A percentile compares a stretch with the other conserved stretches of the same genome.
Evolutionary conservation across 1,140 invertebrate species (phyloP).

Genomic region (Zaprionus ghesquierei): DNA sequence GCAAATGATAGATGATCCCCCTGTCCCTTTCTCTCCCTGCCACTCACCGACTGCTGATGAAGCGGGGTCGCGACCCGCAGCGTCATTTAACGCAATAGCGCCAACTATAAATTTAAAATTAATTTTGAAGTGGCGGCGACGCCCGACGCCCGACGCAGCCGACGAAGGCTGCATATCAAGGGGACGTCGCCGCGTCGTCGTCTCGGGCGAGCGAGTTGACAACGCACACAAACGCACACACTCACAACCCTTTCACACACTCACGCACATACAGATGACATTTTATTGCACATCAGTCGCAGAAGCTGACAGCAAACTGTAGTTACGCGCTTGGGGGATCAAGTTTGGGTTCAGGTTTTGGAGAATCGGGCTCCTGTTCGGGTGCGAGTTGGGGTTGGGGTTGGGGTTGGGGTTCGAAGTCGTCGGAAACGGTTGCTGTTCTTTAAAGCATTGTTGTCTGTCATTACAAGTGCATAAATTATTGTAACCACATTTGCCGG

Average conservation of each 20-base stretch:
- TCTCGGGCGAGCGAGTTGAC: constrained; percentile 9
- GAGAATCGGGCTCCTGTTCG: not conserved
- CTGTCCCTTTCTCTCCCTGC: not conserved
- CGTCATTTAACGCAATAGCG: constrained; percentile 76
- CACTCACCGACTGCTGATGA: not conserved
- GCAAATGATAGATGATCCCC: constrained; percentile 65
- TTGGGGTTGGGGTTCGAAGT: constrained; percentile 15
- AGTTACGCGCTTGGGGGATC: not conserved
- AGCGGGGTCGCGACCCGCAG: constrained; percentile 35
- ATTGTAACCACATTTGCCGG: constrained; percentile 79
- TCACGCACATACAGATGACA: constrained; percentile 53
- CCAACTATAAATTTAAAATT: constrained; percentile 80
- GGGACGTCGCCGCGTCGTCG: constrained; percentile 23
- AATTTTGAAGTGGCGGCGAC: constrained; percentile 69
- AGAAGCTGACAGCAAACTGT: constrained; percentile 47
- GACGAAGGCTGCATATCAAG: constrained; percentile 54
- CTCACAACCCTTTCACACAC: not conserved
- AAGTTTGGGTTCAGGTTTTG: constrained; percentile 43
- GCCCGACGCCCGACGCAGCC: constrained; percentile 9
- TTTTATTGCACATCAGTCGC: constrained; percentile 73
- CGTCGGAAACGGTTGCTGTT: constrained; percentile 39
- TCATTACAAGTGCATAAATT: constrained; percentile 81
- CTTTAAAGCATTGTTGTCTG: constrained; percentile 79
- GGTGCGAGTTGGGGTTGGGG: constrained; percentile 39
- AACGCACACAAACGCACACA: not conserved